These are phyloP conservation scores for Tetrapedia diversipes DNA, from an alignment of 2,888 invertebrate genomes.

Conservation along the genomic window DNA sequence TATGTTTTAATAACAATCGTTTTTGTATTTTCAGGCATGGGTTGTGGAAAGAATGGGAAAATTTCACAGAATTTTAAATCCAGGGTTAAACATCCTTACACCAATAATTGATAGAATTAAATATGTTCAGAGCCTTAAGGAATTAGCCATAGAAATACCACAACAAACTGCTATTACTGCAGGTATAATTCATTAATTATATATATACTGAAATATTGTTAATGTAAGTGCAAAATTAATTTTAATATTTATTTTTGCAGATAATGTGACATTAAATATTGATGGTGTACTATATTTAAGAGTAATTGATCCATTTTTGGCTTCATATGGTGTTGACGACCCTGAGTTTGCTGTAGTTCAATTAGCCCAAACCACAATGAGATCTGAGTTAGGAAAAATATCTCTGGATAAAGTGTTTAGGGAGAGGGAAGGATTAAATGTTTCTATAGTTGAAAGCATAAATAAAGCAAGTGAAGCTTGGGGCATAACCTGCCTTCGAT, in stretches of 20 bases:
- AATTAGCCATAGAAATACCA: constrained; percentile 99
- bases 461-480: constrained; percentile 99
- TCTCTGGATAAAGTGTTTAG: constrained; percentile 97
- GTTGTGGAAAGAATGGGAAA: constrained; percentile 99
- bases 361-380: constrained; percentile 99
- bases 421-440: constrained; percentile 97
- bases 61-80: constrained; percentile 95
- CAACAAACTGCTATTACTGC: constrained; percentile 99
- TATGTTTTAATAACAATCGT: no score
- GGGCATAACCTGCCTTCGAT: constrained; percentile 98
- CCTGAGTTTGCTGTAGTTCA: constrained; percentile 99
- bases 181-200: constrained; percentile 78
- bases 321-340: constrained; percentile 99
- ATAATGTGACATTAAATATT: constrained; percentile 98
- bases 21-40: constrained; percentile 92
- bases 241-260: constrained; percentile 82
- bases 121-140: constrained; percentile 99
- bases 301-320: constrained; percentile 96
- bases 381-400: constrained; percentile 99
- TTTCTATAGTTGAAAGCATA: constrained; percentile 96
- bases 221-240: background rate
- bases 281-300: constrained; percentile 98
- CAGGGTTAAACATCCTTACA: constrained; percentile 95
- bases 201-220: background rate
- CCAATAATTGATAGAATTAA: constrained; percentile 96